Evolutionary conservation across 2,797 vertebrate genomes (phyloP).

Genomic region (Monodelphis domestica): DNA sequence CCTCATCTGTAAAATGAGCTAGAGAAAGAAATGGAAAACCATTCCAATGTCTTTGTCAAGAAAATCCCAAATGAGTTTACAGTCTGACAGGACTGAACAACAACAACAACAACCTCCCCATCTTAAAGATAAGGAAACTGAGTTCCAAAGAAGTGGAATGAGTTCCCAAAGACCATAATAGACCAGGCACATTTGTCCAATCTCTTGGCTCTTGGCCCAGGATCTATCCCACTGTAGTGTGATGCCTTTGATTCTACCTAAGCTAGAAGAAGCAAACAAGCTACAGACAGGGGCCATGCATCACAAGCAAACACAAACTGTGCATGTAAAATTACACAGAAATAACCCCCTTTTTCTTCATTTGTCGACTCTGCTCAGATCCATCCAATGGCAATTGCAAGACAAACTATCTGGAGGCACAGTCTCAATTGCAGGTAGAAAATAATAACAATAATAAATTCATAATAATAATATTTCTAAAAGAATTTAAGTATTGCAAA

Average conservation of each 20-base stretch:
- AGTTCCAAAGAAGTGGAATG: not conserved
- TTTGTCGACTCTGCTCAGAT: conserved; percentile 36
- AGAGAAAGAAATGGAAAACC: not conserved
- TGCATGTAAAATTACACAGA: conserved; percentile 1
- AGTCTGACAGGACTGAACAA: not conserved
- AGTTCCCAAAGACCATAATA: not conserved
- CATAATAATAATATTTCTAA: not conserved
- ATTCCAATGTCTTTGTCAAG: not conserved
- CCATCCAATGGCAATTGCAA: conserved; percentile 4
- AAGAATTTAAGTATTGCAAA: not conserved
- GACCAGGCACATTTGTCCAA: not conserved
- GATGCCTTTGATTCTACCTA: not conserved
- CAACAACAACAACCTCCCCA: not conserved
- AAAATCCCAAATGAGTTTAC: no score
- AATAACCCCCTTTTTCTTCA: conserved; percentile 34
- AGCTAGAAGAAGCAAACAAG: not conserved
- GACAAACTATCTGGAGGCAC: not conserved
- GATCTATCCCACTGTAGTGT: not conserved
- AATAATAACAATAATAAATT: conserved; percentile 8
- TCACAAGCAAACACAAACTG: not conserved
- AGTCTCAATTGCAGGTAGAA: conserved; percentile 36
- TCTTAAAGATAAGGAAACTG: conserved; percentile 8
- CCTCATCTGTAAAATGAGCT: no score
- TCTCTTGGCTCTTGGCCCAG: not conserved
- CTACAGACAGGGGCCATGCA: not conserved